Evolutionary conservation across 2,797 vertebrate species (phyloP).

Genomic region (Ptychobarbus kaznakovi): DNA sequence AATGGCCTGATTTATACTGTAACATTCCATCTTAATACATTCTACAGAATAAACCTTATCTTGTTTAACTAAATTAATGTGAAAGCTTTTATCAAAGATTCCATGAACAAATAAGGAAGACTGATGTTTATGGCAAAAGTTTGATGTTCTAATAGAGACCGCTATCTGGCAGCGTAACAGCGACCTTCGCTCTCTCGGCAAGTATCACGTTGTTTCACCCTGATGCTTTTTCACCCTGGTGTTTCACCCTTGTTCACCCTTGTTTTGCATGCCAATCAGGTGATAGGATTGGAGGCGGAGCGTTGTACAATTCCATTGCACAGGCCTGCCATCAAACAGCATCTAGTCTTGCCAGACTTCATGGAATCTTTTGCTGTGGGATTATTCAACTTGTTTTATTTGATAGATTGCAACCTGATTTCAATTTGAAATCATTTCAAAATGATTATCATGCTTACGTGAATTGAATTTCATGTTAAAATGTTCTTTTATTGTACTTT

Average conservation of each 20-base stretch:
- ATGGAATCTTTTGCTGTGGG: conserved; percentile 25
- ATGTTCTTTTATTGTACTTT: background rate
- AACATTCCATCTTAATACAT: background rate
- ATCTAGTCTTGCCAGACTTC: conserved; percentile 8
- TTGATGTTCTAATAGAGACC: conserved; percentile 48
- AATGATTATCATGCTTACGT: background rate
- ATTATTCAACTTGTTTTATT: background rate
- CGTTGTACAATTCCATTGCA: conserved; percentile 59
- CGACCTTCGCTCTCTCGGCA: conserved; percentile 64
- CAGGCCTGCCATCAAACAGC: conserved; percentile 28
- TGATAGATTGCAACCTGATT: background rate
- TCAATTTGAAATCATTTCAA: background rate
- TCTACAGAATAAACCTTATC: background rate
- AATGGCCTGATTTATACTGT: background rate
- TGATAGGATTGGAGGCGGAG: conserved; percentile 60
- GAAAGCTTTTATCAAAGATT: conserved; percentile 9
- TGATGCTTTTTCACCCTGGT: conserved; percentile 66
- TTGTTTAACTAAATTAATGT: background rate
- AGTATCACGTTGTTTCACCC: conserved; percentile 70
- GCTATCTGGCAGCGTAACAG: conserved; percentile 49
- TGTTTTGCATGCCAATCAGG: conserved; percentile 63
- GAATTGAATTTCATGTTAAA: background rate
- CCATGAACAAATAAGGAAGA: conserved; percentile 26
- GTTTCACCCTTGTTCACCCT: conserved; percentile 64
- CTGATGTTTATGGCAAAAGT: conserved; percentile 14